These are phyloP conservation scores for Prunella fulvescens DNA, from an alignment of 2,113 vertebrate genomes.

Conservation along the genomic window DNA sequence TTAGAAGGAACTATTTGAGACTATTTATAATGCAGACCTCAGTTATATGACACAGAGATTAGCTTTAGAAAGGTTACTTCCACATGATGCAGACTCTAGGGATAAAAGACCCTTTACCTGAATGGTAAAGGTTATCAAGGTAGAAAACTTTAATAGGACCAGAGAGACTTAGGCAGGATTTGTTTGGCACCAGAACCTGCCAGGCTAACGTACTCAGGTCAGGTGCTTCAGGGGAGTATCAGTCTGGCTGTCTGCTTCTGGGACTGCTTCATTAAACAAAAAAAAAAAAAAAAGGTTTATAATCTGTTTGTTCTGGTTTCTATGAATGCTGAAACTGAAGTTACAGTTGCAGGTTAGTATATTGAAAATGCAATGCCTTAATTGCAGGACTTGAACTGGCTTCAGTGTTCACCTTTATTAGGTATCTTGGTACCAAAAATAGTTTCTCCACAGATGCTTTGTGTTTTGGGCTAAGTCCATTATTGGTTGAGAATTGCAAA, in stretches of 20 bases:
- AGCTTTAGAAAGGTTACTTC: not conserved
- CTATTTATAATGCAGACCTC: not conserved
- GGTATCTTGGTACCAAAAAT: not conserved
- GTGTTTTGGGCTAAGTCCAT: not conserved
- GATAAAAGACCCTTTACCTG: not conserved
- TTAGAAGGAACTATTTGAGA: not conserved
- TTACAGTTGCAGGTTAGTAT: not conserved
- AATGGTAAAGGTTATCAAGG: not conserved
- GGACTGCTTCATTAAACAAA: not conserved
- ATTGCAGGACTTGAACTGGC: not conserved
- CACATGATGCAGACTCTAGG: not conserved
- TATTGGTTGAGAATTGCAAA: conserved; percentile 1
- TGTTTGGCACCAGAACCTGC: not conserved
- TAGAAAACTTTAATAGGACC: not conserved
- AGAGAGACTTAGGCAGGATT: not conserved
- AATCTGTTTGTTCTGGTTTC: not conserved
- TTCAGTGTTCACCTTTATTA: not conserved
- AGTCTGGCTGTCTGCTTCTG: not conserved
- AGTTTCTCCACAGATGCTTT: not conserved
- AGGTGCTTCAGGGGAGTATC: not conserved
- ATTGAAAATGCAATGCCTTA: not conserved
- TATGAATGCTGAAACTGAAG: not conserved
- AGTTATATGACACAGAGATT: not conserved
- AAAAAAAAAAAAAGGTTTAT: not conserved
- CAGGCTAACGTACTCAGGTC: accelerated